Evolutionary conservation across 2,888 invertebrate genomes (phyloP), one percentile per base, ranked within the genome.

Genomic region (Synanthedon tipuliformis): DNA sequence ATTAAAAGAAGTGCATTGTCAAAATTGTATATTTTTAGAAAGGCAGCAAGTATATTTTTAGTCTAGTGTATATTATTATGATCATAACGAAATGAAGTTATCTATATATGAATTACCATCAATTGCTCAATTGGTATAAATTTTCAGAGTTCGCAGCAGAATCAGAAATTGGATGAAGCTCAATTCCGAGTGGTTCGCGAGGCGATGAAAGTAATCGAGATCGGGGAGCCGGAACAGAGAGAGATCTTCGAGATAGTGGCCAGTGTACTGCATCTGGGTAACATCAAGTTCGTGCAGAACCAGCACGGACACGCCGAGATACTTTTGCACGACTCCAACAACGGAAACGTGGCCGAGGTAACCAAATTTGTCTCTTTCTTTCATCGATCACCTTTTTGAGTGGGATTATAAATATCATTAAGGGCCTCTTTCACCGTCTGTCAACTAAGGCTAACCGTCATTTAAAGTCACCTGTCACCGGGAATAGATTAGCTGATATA

Each of bases 181-280:
- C 92, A 93, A 62, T 96, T 92, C 78, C 83, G 87, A 51, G 87
- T 88, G 2, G 92, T 96, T 0, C 88, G 89, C 55, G 90, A 91
- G 57, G 96, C 95, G 0, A 90, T 96, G 88, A 89, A 90, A 55
- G 91, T 93, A 1, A 93, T 95, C 54, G 95, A 95, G 69, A 94
- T 96, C 64, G 82, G 89, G 0, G 81, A 89, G 3, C 78, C 89
- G 1, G 95, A 96, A 66, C 93, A 94, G 76, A 85, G 87, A 27
- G 93, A 94, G 63, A 91, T 96, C 60, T 94, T 95, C 66, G 88
- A 90, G 51, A 94, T 96, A 58, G 90, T 96, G n/a, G 94, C 94
- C 7, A 93, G 93, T 55, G 91, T 97, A 48, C 81, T 97, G 54
- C 96, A 96, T 68, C 88, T 96, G 61, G 96, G 96, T 11, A 96